A percentile compares a stretch with the other conserved stretches of the same genome.
These are phyloP conservation scores for Lepus europaeus DNA, from an alignment of 2,113 vertebrate genomes.

Conservation along the genomic window DNA sequence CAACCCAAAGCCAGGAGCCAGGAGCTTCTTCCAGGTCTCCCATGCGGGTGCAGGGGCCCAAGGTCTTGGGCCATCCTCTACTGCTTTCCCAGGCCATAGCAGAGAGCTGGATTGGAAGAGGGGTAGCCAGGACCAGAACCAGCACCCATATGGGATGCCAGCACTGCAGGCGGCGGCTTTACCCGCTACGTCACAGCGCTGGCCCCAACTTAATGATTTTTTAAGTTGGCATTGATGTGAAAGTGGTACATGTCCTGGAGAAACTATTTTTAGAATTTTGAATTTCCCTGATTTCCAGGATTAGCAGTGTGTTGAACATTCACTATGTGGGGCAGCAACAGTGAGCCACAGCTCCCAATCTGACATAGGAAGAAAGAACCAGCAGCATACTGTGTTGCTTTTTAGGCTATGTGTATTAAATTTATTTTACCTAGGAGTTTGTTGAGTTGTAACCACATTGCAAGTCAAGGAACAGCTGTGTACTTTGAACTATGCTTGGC, in stretches of 20 bases:
- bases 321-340: too few species aligned
- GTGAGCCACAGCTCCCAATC: not conserved
- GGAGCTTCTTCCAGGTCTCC: too few species aligned
- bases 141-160: too few species aligned
- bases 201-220: not conserved
- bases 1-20: too few species aligned
- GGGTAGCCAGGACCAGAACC: too few species aligned
- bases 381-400: not conserved
- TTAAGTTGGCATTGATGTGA: not conserved
- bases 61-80: too few species aligned
- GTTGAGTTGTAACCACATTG: not conserved
- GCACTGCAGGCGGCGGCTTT: too few species aligned
- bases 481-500: slow-evolving; percentile 12
- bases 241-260: not conserved
- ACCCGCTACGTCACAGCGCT: too few species aligned
- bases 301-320: not conserved
- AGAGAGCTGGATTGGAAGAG: too few species aligned
- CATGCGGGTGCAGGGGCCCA: too few species aligned
- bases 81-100: too few species aligned
- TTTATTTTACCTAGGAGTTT: not conserved
- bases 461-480: not conserved
- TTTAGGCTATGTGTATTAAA: not conserved
- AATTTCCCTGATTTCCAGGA: not conserved
- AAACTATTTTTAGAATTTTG: not conserved
- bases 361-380: not conserved